Conservation (phyloP, 2,888 invertebrate genomes). For the Halictus ligatus region DNA sequence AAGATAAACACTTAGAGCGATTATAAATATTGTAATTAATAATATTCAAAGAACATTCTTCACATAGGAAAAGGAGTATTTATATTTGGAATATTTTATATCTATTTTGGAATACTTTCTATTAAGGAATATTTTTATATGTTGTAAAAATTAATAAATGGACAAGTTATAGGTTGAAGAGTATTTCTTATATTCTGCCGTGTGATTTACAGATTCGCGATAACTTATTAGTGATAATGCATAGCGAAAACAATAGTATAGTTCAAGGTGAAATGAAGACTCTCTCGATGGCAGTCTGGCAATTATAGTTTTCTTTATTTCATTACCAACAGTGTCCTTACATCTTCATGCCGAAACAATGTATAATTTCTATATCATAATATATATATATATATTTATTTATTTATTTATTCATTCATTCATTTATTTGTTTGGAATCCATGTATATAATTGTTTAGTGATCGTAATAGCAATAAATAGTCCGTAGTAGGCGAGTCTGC, state of each 20-base stretch:
- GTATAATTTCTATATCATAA: slow-evolving; percentile 78
- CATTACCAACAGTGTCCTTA: slow-evolving; percentile 80
- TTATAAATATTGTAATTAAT: background rate
- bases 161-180: background rate
- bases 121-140: too few species aligned
- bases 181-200: background rate
- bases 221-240: background rate
- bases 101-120: too few species aligned
- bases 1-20: background rate
- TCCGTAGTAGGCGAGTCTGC: slow-evolving; percentile 79
- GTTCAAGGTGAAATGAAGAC: background rate
- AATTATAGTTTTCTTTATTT: slow-evolving; percentile 81
- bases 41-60: background rate
- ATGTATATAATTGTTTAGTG: slow-evolving; percentile 72
- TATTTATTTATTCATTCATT: slow-evolving; percentile 44
- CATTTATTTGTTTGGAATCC: slow-evolving; percentile 53
- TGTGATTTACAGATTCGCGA: background rate
- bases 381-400: slow-evolving; percentile 44
- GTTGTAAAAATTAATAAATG: background rate
- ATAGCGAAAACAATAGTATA: background rate
- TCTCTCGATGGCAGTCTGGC: slow-evolving; percentile 60
- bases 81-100: background rate
- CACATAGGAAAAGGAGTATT: background rate
- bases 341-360: slow-evolving; percentile 79
- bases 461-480: slow-evolving; percentile 78